Evolutionary conservation across 2,797 vertebrate genomes (phyloP), one percentile per base, ranked within the genome.

Genomic region (Ara ararauna): DNA sequence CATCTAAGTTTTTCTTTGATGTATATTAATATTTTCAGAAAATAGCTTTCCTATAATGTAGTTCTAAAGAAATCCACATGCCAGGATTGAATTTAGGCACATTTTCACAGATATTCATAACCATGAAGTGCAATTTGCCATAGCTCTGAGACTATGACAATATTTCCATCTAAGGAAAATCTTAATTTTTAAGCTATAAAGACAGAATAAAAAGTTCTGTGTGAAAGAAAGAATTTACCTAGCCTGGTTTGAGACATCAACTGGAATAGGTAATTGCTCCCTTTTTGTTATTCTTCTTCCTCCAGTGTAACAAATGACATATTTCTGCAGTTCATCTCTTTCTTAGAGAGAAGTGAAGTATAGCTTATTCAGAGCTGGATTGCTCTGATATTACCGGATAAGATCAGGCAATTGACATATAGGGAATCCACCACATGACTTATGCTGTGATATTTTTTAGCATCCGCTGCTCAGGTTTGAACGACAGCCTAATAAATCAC

Each of bases 401-500:
- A 68, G 70, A 73, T 38, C 14, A 7, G 8, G 30, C 1, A 3
- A 51, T 11, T 76, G 47, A 32, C 48, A 51, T 71, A 62, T 32
- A 83, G 40, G 24, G 16, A 91, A 80, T 51, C 19, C 8, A 71
- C 51, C 51, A 44, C 12, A 27, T 89, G 61, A 83, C 74, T 51
- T 72, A 23, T 5, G 10, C 21, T 54, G 80, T 56, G 64, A 60
- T 72, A 82, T 89, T 82, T 95, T 56, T 51, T 51, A 50, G n/a
- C 1, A 1, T 85, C 9, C 14, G 67, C 56, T 85, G 22, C 22
- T 56, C 30, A 38, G 40, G 27, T 70, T 79, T 76, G 64, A 89
- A 82, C 34, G 87, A 20, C 30, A 70, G 23, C 67, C 34, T 89
- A n/a, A 85, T 76, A 89, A 82, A 95, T 90, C 87, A 75, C 38